These are phyloP conservation scores for Alviniconcha marisindica DNA, from an alignment of 1,140 invertebrate genomes.

Conservation along the genomic window DNA sequence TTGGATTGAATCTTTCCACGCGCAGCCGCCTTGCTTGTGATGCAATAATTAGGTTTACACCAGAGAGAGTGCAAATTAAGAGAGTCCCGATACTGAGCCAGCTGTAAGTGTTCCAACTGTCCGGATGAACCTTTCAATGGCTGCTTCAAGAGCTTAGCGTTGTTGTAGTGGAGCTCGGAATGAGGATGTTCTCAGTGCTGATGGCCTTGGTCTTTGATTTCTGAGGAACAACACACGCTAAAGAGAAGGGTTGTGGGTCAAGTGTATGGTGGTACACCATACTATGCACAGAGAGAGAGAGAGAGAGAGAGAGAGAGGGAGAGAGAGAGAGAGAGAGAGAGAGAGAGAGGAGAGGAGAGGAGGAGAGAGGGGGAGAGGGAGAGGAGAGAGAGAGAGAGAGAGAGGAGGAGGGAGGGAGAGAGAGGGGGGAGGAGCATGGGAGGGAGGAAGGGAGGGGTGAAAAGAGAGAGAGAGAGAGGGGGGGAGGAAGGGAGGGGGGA, in stretches of 20 bases:
- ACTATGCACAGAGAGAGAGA: not conserved
- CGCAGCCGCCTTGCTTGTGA: no score
- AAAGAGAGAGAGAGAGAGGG: not conserved
- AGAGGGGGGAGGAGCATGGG: not conserved
- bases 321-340: not conserved
- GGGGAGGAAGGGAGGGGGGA: not conserved
- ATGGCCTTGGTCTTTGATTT: no score
- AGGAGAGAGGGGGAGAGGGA: not conserved
- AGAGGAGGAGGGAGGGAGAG: not conserved
- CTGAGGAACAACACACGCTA: not conserved
- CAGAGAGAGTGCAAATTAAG: no score
- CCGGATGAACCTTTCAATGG: no score
- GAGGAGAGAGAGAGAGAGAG: not conserved
- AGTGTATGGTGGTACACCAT: not conserved
- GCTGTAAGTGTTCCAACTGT: no score
- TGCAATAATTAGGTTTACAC: no score
- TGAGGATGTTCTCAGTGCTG: no score
- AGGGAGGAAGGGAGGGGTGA: not conserved
- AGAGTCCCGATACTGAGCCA: no score
- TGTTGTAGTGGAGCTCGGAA: no score
- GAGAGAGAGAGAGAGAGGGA: not conserved
- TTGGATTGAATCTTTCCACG: no score
- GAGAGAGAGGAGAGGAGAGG: not conserved
- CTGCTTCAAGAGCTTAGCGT: no score
- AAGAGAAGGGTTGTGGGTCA: not conserved